phyloP scores from a whole-genome alignment of 2,797 vertebrate species.

The Coregonus sp. region DNA sequence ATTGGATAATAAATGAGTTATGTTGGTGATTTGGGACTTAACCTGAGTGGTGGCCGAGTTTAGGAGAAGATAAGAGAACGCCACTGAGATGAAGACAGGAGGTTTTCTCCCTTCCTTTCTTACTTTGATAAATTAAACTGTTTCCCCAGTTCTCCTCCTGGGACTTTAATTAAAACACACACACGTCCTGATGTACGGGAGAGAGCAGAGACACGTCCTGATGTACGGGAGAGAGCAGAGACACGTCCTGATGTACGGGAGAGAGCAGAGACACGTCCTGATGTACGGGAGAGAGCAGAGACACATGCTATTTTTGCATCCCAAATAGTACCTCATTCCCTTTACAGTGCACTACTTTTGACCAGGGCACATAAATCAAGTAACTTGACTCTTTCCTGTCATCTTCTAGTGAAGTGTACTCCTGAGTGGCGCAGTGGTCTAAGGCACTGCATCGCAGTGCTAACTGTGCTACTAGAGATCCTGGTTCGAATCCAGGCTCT shows the following conservation, averaged over 20 bases:
- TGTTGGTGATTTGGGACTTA: conserved; percentile 81
- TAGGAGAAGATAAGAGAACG: conserved; percentile 72
- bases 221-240: too few relatives aligned
- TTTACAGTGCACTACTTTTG: too few relatives aligned
- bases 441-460: too few relatives aligned
- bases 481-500: too few relatives aligned
- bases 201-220: too few relatives aligned
- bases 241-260: background rate
- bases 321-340: background rate
- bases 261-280: background rate
- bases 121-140: conserved; percentile 69
- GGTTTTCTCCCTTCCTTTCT: conserved; percentile 69
- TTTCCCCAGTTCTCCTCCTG: conserved; percentile 52
- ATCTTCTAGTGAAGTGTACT: background rate
- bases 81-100: conserved; percentile 72
- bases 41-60: conserved; percentile 70
- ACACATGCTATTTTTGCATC: background rate
- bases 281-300: background rate
- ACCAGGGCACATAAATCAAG: too few relatives aligned
- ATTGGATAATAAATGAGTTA: conserved; percentile 81
- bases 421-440: too few relatives aligned
- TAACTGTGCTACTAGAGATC: too few relatives aligned
- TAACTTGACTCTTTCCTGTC: background rate
- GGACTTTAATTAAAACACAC: conserved; percentile 79
- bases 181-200: background rate